phyloP scores from a whole-genome alignment of 2,888 invertebrate genomes.

The Psylliodes chrysocephalus region DNA sequence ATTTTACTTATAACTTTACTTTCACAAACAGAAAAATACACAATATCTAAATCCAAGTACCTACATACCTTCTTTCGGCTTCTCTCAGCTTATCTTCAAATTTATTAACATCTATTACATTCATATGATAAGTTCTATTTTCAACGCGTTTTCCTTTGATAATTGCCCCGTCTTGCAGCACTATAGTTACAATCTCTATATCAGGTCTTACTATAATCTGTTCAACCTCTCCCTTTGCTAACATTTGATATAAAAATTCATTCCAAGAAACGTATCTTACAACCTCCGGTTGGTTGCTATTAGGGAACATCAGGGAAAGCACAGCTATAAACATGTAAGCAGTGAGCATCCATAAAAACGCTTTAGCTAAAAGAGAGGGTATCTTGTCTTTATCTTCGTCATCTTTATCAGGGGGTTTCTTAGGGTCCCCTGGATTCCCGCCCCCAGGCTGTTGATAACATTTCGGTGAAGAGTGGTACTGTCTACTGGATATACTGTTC shows the following conservation, averaged over 20 bases:
- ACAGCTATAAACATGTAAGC: slow-evolving; percentile 80
- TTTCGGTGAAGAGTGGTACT: slow-evolving; percentile 52
- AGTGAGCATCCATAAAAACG: slow-evolving; percentile 82
- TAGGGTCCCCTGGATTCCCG: slow-evolving; percentile 38
- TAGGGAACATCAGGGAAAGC: slow-evolving; percentile 77
- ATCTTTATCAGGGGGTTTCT: slow-evolving; percentile 61
- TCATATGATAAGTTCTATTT: slow-evolving; percentile 82
- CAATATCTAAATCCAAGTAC: not conserved
- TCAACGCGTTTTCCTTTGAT: slow-evolving; percentile 81
- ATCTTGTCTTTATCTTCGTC: slow-evolving; percentile 77
- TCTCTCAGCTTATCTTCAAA: slow-evolving; percentile 92
- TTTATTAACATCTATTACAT: slow-evolving; percentile 82
- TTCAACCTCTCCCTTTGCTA: slow-evolving; percentile 93
- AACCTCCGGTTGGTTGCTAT: slow-evolving; percentile 79
- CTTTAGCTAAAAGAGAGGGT: slow-evolving; percentile 78
- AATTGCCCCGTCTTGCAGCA: slow-evolving; percentile 85
- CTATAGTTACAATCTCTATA: slow-evolving; percentile 84
- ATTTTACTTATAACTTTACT: not conserved
- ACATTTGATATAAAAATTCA: slow-evolving; percentile 94
- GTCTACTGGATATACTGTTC: slow-evolving; percentile 47
- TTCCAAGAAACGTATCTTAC: slow-evolving; percentile 93
- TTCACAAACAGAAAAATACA: too few relatives aligned
- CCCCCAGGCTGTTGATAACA: slow-evolving; percentile 45
- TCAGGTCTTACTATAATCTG: slow-evolving; percentile 87
- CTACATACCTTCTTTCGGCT: slow-evolving; percentile 72